Conservation (phyloP, 1,140 invertebrate genomes). For the Mizuhopecten yessoensis region DNA sequence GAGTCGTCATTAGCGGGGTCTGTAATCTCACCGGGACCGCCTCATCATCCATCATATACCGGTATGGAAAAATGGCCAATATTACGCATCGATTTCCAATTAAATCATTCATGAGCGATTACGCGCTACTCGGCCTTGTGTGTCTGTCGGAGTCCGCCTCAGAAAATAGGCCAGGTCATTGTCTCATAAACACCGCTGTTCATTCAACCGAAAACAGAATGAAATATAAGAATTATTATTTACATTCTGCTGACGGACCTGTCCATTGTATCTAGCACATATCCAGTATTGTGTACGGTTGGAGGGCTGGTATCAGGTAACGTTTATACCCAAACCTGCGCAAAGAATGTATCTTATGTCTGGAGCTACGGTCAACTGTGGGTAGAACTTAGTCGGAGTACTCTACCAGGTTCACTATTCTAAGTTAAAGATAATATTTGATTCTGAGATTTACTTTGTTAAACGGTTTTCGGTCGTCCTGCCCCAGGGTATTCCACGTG, state of each 20-base stretch:
- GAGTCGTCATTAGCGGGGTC: not conserved
- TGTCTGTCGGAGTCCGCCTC: not conserved
- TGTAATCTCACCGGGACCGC: not conserved
- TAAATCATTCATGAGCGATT: conserved; percentile 19
- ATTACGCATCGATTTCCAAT: conserved; percentile 18
- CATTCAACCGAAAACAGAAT: not conserved
- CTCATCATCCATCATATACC: not conserved
- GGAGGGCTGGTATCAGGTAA: not conserved
- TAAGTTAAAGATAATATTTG: not conserved
- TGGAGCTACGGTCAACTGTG: not conserved
- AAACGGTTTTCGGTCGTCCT: not conserved
- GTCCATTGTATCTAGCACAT: too few relatives aligned
- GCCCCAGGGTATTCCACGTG: not conserved
- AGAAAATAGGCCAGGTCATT: not conserved
- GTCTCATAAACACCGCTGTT: not conserved
- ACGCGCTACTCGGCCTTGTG: not conserved
- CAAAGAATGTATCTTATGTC: not conserved
- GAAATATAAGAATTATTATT: not conserved
- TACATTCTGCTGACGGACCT: not conserved
- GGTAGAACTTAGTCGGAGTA: not conserved
- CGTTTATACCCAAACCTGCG: not conserved
- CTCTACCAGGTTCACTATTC: not conserved
- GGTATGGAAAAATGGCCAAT: conserved; percentile 20
- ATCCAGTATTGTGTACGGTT: not conserved
- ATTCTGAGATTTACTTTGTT: not conserved